Evolutionary conservation across 2,113 vertebrate genomes (phyloP), one percentile per base, ranked within the genome.

Genomic region (Ophthalmotilapia sp.): DNA sequence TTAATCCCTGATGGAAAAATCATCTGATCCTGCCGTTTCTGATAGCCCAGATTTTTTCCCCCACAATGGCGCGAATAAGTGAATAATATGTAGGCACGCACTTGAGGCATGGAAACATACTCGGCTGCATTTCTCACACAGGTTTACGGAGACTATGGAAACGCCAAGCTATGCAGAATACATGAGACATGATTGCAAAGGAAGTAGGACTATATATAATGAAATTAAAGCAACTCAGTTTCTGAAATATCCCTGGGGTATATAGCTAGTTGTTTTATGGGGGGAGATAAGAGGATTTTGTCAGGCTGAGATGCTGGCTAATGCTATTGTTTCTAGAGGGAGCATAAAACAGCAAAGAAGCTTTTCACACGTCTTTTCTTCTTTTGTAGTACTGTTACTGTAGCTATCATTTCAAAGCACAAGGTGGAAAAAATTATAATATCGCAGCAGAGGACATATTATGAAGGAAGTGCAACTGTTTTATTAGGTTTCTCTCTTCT

Each of bases 251-350:
- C 93, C 93, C 89, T 36, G 80, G 93, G 94, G 93, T 90, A 81
- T 92, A 85, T 62, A 91, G 92, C 91, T 91, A 91, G 90, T 94
- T 95, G 93, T 94, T 96, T 94, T 95, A 94, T 90, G 89, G 80
- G 88, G 88, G 88, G 85, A 90, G 93, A 95, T 96, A 95, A 96
- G 94, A 95, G 94, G 95, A 95, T 95, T 95, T 94, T 88, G 93
- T 92, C 92, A 95, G 94, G 91, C 95, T 94, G 92, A 94, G 91
- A 94, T 94, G 92, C 88, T 91, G 82, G 75, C 93, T 95, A 95
- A 95, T 94, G 89, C 94, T 92, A 95, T 95, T 95, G 94, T 95
- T 95, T 89, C 88, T 85, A 87, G 82, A 87, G 93, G 86, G 87
- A 92, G 90, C 92, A 92, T 86, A 92, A 94, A 93, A 94, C 86